Evolutionary conservation across 2,797 vertebrate genomes (phyloP).

Genomic region (Vireo griseus): DNA sequence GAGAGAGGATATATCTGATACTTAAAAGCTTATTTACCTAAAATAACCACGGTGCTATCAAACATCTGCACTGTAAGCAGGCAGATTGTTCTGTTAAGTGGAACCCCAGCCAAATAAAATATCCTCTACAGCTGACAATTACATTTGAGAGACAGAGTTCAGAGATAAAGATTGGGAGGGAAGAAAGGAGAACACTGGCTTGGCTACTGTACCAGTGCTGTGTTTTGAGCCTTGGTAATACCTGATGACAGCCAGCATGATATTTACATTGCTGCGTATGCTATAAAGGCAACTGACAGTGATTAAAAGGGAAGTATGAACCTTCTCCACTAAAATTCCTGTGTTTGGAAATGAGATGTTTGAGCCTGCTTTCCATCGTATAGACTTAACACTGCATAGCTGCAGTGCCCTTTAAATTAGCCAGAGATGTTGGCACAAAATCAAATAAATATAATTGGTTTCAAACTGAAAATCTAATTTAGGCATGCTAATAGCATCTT

Average conservation of each 20-base stretch:
- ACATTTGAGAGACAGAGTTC: constrained; percentile 30
- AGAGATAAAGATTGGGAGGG: constrained; percentile 18
- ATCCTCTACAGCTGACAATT: constrained; percentile 33
- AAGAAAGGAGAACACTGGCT: neutral
- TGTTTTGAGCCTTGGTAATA: neutral
- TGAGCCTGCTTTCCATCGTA: neutral
- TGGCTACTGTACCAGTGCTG: neutral
- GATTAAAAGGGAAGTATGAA: constrained; percentile 24
- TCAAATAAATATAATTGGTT: constrained; percentile 57
- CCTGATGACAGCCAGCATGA: neutral
- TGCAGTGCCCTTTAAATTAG: constrained; percentile 44
- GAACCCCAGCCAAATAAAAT: constrained; percentile 35
- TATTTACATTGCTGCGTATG: constrained; percentile 29
- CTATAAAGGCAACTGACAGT: constrained; percentile 3
- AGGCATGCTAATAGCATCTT: constrained; percentile 39
- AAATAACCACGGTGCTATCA: constrained; percentile 35
- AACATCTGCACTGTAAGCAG: constrained; percentile 30
- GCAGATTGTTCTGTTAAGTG: constrained; percentile 29
- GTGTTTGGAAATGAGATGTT: constrained; percentile 5
- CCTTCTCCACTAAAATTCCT: neutral
- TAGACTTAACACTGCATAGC: constrained; percentile 39
- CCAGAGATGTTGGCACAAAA: constrained; percentile 1
- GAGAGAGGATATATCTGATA: neutral
- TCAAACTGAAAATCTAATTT: constrained; percentile 63
- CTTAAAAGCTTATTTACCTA: constrained; percentile 55